phyloP scores from a whole-genome alignment of 2,113 vertebrate species.

The Megaceryle maxima region DNA sequence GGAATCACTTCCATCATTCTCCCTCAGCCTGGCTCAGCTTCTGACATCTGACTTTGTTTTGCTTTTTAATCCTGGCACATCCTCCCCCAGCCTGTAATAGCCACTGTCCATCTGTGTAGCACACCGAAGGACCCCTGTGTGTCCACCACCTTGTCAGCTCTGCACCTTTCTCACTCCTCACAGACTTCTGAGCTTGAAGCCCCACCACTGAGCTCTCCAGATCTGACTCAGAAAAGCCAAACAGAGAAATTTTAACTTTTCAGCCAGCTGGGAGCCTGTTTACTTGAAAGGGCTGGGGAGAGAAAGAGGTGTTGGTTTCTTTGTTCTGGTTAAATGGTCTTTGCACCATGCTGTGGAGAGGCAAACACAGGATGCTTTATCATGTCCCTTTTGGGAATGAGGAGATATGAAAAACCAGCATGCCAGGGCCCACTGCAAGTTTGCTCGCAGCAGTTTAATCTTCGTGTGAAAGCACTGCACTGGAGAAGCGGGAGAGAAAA shows the following conservation, averaged over 20 bases:
- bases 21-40: not conserved
- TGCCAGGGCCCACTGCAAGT: not conserved
- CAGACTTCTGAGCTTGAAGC: not conserved
- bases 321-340: not conserved
- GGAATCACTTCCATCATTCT: slow-evolving; percentile 16
- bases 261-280: not conserved
- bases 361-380: not conserved
- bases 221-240: not conserved
- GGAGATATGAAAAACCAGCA: not conserved
- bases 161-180: not conserved
- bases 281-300: not conserved
- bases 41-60: slow-evolving; percentile 5
- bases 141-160: accelerated
- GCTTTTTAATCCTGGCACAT: not conserved
- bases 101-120: accelerated
- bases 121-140: accelerated
- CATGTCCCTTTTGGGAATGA: not conserved
- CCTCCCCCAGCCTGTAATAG: not conserved
- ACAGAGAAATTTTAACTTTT: not conserved
- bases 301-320: not conserved
- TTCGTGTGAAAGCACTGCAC: not conserved
- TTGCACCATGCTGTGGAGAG: not conserved
- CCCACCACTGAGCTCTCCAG: not conserved
- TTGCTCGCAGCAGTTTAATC: not conserved
- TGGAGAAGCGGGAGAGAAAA: not conserved